Evolutionary conservation across 2,888 invertebrate genomes (phyloP).

Genomic region (Melangyna quadrimaculata): DNA sequence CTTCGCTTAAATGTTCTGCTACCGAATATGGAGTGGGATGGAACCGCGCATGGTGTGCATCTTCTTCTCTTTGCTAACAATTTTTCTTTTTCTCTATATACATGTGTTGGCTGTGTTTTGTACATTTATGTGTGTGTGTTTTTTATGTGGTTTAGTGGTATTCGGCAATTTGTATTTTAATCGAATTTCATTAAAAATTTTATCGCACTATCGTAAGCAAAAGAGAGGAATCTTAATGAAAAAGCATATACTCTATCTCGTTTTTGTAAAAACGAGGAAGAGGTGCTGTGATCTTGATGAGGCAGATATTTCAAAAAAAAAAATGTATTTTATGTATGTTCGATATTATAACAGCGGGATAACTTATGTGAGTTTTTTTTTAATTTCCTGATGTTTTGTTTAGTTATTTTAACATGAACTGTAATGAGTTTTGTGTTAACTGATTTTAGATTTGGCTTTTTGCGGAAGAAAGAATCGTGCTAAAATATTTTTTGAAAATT

Average conservation of each 20-base stretch:
- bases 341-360: not conserved
- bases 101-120: not conserved
- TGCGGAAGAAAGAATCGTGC: not conserved
- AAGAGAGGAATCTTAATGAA: constrained; percentile 28
- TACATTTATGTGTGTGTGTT: not conserved
- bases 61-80: constrained; percentile 26
- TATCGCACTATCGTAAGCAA: constrained; percentile 17
- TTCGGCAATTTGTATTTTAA: constrained; percentile 67
- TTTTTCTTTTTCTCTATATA: constrained; percentile 31
- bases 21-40: constrained; percentile 69
- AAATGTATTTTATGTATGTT: too few relatives aligned
- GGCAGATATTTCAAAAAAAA: constrained; percentile 42
- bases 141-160: not conserved
- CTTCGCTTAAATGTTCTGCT: constrained; percentile 54
- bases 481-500: too few relatives aligned
- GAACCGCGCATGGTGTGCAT: not conserved
- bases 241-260: constrained; percentile 38
- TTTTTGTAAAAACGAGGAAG: constrained; percentile 11
- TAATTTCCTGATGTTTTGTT: not conserved
- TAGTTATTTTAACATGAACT: not conserved
- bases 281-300: constrained; percentile 58
- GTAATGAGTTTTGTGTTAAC: not conserved
- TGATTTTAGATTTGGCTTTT: not conserved
- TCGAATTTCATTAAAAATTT: constrained; percentile 65
- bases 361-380: not conserved